These are phyloP conservation scores for Hippocampus barbouri DNA, from an alignment of 2,113 vertebrate genomes.

Conservation along the genomic window DNA sequence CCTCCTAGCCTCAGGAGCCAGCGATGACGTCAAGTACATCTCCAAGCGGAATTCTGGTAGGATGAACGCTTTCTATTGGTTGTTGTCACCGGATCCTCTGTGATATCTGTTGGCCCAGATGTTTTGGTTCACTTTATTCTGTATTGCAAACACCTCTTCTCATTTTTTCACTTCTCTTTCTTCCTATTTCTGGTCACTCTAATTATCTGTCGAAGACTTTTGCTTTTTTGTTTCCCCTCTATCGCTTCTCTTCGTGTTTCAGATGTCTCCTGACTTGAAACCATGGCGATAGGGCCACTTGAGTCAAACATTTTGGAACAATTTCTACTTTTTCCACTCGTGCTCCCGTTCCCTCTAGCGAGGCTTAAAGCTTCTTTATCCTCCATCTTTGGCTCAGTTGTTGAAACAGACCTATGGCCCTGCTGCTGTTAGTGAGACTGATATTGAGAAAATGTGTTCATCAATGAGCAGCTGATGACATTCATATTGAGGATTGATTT, in stretches of 20 bases:
- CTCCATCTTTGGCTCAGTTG: conserved; percentile 19
- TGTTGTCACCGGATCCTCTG: not conserved
- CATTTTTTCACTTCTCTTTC: conserved; percentile 21
- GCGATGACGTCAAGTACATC: conserved; percentile 86
- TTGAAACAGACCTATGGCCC: conserved; percentile 18
- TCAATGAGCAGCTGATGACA: conserved; percentile 23
- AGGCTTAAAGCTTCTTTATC: conserved; percentile 6
- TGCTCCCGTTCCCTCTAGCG: not conserved
- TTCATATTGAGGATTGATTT: conserved; percentile 35
- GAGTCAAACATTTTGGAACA: conserved; percentile 1
- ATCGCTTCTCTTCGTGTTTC: not conserved
- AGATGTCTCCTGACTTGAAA: conserved; percentile 8
- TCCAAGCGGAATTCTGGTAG: conserved; percentile 97
- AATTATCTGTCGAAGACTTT: not conserved
- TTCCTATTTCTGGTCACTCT: not conserved
- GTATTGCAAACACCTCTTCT: conserved; percentile 10
- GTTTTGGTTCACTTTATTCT: conserved; percentile 7
- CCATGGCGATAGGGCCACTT: conserved; percentile 1
- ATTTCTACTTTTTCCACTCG: conserved; percentile 1
- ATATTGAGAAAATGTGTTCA: conserved; percentile 33
- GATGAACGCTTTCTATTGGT: conserved; percentile 40
- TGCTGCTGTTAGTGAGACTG: conserved; percentile 25
- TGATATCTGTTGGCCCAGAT: not conserved
- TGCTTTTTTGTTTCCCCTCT: not conserved
- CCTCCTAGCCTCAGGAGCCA: conserved; percentile 78